Base-by-base conservation (phyloP, 2,113 vertebrate genomes). In the Litocranius walleri region DNA sequence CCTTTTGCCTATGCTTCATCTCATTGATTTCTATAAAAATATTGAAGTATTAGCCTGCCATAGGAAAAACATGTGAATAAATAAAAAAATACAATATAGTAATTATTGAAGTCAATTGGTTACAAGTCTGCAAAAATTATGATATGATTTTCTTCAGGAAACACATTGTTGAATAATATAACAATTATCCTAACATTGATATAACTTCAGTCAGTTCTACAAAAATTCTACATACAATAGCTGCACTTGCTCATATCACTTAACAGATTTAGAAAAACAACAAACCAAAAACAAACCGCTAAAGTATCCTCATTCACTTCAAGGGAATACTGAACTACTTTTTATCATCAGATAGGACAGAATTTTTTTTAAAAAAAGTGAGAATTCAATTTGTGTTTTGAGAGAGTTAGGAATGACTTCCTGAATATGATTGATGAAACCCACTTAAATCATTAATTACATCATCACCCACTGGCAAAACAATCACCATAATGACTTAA, bases 401-500 rank as follows among this genome's bases (percentile, higher is more conserved):
- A 92, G 74, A 71, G 54, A 82, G 87, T 88, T 88, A 88, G 16
- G 21, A 96, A 95, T 82, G 90, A 85, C 15, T 95, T 92, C 23
- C 59, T 86, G 61, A 45, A 91, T 91, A 56, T 82, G 84, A 97
- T 62, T 91, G 82, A 97, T 95, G 85, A 88, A 97, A 88, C 30
- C 13, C 62, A 96, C 88, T 96, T 95, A 94, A 96, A 78, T 92
- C 85, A 94, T 97, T 97, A 97, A 96, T 97, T 97, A 87, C 56
- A 92, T 96, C 88, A 90, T 90, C 71, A 97, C 36, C 88, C 97
- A 78, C 77, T 1, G 40, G 89, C 30, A 89, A 97, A 97, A 95
- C 64, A 98, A 95, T 98, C 64, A 96, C 36, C 64, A 88, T 94
- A 96, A 96, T 97, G 81, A 97, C 27, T 97, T 96, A 94, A 97